These are phyloP conservation scores for Drosophila siamana DNA, from an alignment of 2,888 invertebrate genomes.

Conservation along the genomic window DNA sequence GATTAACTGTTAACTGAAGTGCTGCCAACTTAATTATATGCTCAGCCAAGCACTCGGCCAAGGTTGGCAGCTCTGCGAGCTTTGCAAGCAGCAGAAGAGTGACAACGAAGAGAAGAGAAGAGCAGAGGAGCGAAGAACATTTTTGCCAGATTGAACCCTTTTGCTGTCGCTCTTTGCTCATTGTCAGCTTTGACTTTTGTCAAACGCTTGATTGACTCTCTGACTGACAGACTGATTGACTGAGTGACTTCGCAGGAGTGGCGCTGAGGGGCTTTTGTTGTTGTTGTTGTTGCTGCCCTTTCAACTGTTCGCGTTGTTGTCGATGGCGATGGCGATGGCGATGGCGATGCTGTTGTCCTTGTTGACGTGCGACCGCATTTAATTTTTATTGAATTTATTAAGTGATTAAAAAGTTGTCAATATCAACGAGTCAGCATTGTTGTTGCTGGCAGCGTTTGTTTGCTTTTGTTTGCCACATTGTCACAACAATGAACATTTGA, in stretches of 20 bases:
- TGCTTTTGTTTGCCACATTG: slow-evolving; percentile 74
- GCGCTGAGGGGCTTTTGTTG: not conserved
- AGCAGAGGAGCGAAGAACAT: too few relatives aligned
- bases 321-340: slow-evolving; percentile 58
- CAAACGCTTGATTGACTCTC: slow-evolving; percentile 58
- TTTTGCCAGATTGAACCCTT: slow-evolving; percentile 51
- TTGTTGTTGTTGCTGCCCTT: slow-evolving; percentile 24
- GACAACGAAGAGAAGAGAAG: too few relatives aligned
- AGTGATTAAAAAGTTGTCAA: slow-evolving; percentile 85
- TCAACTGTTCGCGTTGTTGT: slow-evolving; percentile 18
- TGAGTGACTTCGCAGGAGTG: slow-evolving; percentile 21
- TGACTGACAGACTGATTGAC: slow-evolving; percentile 43
- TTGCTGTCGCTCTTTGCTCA: slow-evolving; percentile 52
- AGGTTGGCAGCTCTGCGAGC: slow-evolving; percentile 22
- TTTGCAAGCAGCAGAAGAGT: slow-evolving; percentile 6
- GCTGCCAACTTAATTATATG: slow-evolving; percentile 50
- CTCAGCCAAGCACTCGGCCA: slow-evolving; percentile 7
- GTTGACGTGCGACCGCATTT: slow-evolving; percentile 83
- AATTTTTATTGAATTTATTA: slow-evolving; percentile 85
- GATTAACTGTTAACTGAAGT: slow-evolving; percentile 29
- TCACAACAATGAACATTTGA: slow-evolving; percentile 59
- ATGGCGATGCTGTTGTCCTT: slow-evolving; percentile 26
- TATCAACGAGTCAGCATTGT: slow-evolving; percentile 75
- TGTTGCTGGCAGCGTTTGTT: slow-evolving; percentile 44
- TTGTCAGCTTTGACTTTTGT: slow-evolving; percentile 65